Conservation (phyloP, 2,113 vertebrate species). For the Fulmarus glacialis region DNA sequence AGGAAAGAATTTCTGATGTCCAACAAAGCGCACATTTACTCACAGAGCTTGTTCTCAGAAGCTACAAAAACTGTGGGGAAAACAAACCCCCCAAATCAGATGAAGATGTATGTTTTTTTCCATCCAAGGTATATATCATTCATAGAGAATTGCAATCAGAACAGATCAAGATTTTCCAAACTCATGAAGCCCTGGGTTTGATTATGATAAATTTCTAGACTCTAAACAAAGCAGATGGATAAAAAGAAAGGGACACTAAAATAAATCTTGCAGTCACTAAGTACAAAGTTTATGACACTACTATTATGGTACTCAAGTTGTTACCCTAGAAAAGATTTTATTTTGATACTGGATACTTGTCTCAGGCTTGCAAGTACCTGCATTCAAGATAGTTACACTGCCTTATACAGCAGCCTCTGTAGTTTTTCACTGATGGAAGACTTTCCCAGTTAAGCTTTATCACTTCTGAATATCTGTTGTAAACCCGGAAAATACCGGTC, state of each 20-base stretch:
- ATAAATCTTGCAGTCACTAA: neutral
- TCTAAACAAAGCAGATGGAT: neutral
- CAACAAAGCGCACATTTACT: neutral
- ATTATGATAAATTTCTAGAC: neutral
- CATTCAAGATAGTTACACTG: neutral
- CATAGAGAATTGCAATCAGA: neutral
- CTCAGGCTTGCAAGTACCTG: neutral
- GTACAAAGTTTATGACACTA: neutral
- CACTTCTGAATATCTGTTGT: neutral
- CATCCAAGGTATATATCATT: neutral
- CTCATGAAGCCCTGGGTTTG: neutral
- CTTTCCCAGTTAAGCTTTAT: neutral
- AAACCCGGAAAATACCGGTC: accelerated
- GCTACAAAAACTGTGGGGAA: neutral
- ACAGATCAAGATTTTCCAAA: neutral
- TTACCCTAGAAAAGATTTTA: neutral
- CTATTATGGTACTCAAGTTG: neutral
- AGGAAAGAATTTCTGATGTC: neutral
- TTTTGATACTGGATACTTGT: neutral
- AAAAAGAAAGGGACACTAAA: neutral
- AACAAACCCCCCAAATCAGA: neutral
- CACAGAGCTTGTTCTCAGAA: neutral
- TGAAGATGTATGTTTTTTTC: neutral
- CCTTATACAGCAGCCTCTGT: neutral
- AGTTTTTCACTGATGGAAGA: neutral